Evolutionary conservation across 2,113 vertebrate genomes (phyloP).

Genomic region (Siniperca knerii): DNA sequence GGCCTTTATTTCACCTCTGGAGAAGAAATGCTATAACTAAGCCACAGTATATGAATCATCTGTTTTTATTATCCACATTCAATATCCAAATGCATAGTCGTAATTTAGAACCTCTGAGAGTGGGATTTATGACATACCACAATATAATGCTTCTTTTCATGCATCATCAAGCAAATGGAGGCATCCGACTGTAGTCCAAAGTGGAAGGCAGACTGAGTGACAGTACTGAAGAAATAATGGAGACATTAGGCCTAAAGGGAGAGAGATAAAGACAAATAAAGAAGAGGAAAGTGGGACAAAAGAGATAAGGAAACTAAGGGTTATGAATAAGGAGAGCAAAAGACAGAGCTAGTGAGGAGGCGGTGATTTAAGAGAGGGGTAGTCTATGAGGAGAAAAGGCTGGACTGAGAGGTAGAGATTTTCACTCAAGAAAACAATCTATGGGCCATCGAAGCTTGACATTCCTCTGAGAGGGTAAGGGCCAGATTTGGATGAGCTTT

Average conservation of each 20-base stretch:
- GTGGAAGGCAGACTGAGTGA: constrained; percentile 20
- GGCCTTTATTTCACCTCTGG: constrained; percentile 28
- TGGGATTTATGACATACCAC: constrained; percentile 14
- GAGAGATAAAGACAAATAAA: background rate
- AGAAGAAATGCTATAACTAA: background rate
- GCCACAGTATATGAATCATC: constrained; percentile 16
- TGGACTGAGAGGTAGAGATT: constrained; percentile 11
- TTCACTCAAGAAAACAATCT: constrained; percentile 35
- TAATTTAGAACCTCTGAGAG: constrained; percentile 13
- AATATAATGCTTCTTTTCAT: constrained; percentile 24
- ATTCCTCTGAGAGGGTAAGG: background rate
- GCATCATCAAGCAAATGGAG: constrained; percentile 44
- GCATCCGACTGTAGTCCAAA: background rate
- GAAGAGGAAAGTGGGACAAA: constrained; percentile 25
- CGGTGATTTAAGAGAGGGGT: background rate
- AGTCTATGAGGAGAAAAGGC: background rate
- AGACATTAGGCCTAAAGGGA: constrained; percentile 8
- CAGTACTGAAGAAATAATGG: constrained; percentile 28
- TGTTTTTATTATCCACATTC: constrained; percentile 26
- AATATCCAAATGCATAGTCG: background rate
- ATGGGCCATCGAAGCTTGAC: background rate
- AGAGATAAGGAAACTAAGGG: constrained; percentile 16
- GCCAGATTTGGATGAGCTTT: constrained; percentile 22
- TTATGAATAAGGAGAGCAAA: constrained; percentile 11
- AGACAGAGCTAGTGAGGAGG: background rate